A percentile compares a stretch with the other conserved stretches of the same genome.
These are phyloP conservation scores for Isurus oxyrinchus DNA, from an alignment of 2,113 vertebrate species.

Conservation along the genomic window DNA sequence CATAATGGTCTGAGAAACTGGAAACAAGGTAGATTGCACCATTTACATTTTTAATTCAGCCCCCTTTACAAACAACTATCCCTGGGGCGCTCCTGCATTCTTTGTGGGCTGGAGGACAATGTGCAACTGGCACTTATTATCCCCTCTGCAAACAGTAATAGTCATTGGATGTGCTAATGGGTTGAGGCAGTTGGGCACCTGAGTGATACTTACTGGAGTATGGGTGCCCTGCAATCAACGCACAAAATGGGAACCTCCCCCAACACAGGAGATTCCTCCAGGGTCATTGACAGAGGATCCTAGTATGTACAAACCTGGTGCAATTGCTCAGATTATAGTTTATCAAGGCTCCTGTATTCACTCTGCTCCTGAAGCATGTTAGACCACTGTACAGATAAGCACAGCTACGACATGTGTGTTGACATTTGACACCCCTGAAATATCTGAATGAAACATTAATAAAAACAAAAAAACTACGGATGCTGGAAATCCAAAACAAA, in stretches of 20 bases:
- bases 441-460: background rate
- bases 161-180: background rate
- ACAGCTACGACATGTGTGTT: background rate
- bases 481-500: too few species aligned
- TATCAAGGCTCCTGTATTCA: background rate
- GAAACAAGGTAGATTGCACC: background rate
- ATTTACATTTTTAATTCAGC: background rate
- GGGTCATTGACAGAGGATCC: background rate
- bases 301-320: too few species aligned
- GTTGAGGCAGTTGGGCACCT: background rate
- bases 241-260: background rate
- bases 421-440: background rate
- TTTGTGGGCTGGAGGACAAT: background rate
- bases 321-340: background rate
- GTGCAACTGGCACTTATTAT: background rate
- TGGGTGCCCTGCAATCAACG: background rate
- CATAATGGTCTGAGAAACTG: background rate
- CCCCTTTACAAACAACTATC: background rate
- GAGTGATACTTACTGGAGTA: accelerated
- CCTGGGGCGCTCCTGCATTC: background rate
- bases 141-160: background rate
- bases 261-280: background rate
- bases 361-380: background rate
- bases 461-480: too few species aligned
- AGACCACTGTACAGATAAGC: background rate